phyloP scores from a whole-genome alignment of 2,888 invertebrate species.

The Pimpla rufipes region DNA sequence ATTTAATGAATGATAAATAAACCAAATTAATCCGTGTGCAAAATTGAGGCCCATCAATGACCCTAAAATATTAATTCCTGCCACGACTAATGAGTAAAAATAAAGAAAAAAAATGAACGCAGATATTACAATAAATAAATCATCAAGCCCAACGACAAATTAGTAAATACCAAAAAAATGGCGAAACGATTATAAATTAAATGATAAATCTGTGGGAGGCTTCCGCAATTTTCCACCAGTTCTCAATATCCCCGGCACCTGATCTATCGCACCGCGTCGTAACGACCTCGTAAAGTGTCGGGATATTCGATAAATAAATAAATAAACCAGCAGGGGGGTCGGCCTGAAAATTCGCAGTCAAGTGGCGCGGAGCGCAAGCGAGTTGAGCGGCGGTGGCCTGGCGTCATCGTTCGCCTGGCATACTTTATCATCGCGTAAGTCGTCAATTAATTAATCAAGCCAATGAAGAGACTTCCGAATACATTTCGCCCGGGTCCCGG shows the following conservation, averaged over 20 bases:
- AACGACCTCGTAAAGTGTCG: background rate
- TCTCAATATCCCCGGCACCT: background rate
- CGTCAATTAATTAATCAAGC: slow-evolving; percentile 58
- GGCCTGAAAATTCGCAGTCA: background rate
- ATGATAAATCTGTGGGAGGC: background rate
- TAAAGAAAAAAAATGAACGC: background rate
- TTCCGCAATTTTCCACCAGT: background rate
- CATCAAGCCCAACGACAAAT: background rate
- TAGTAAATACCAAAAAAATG: no score
- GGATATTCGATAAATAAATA: background rate
- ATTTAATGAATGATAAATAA: no score
- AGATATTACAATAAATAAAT: background rate
- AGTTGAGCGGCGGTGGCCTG: background rate
- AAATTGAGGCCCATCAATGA: no score
- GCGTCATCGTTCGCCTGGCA: slow-evolving; percentile 9
- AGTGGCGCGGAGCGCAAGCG: background rate
- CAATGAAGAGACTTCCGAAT: slow-evolving; percentile 51
- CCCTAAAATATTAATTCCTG: no score
- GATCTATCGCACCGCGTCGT: background rate
- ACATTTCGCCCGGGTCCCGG: slow-evolving; percentile 19
- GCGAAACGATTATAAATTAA: no score
- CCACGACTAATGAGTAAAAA: background rate
- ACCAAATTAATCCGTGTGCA: no score
- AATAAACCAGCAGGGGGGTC: background rate
- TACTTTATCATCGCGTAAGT: slow-evolving; percentile 23